Conservation (phyloP, 2,797 vertebrate genomes). For the Bradypodion ventrale region DNA sequence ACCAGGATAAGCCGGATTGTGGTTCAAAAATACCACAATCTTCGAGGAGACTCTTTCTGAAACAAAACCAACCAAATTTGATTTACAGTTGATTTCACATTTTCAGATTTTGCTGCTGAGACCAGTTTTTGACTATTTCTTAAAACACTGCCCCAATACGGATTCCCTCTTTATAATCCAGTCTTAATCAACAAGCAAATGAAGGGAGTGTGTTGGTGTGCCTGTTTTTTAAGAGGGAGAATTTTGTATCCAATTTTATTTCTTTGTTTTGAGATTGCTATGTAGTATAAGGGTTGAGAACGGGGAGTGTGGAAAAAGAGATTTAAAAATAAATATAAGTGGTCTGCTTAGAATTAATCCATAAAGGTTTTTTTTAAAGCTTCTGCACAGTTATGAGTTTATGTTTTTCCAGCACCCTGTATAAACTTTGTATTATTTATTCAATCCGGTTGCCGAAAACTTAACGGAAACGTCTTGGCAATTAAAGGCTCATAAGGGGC, state of each 20-base stretch:
- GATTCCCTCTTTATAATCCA: background rate
- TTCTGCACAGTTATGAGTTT: constrained; percentile 1
- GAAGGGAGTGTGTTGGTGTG: background rate
- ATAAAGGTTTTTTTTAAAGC: background rate
- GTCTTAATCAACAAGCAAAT: background rate
- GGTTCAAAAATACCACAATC: no score
- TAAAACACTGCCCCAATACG: background rate
- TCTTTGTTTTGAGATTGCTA: background rate
- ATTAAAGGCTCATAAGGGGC: background rate
- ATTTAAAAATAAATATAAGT: background rate
- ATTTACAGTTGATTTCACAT: background rate
- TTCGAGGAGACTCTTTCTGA: no score
- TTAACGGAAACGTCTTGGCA: background rate
- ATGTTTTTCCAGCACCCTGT: constrained; percentile 19
- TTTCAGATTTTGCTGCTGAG: background rate
- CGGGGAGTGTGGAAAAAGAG: background rate
- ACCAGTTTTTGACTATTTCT: background rate
- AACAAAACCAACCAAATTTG: background rate
- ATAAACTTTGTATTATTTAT: constrained; percentile 36
- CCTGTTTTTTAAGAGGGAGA: background rate
- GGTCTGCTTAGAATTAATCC: background rate
- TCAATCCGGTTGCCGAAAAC: background rate
- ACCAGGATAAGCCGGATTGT: no score
- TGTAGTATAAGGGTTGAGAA: background rate
- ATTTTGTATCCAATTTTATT: background rate